Evolutionary conservation across 30 jellyfish, hydroid and myxozoan genomes (phyloP), one percentile per base, ranked within the genome.

Genomic region (Turritopsis dohrnii): DNA sequence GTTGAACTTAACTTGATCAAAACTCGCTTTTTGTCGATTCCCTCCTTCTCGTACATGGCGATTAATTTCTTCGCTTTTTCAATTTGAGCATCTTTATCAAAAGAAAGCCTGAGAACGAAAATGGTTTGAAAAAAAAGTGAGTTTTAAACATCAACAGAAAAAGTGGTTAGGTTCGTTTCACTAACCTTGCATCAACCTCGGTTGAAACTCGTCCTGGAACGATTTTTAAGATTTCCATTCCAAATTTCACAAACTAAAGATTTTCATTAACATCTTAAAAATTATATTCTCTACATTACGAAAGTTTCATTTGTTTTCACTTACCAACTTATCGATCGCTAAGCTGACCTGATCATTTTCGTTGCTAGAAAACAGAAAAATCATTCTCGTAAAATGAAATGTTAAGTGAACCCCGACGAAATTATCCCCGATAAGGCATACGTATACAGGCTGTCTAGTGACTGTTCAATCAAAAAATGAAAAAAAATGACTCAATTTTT

Each of bases 131-230:
- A 17, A 75, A 22, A 31, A 29, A 28, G 77, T n/a, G n/a, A n/a
- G n/a, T n/a, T n/a, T n/a, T n/a, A n/a, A n/a, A n/a, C n/a, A n/a
- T n/a, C n/a, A n/a, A 60, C 73, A 18, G 73, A 60, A 18, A 23
- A 60, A 21, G 73, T 60, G 19, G 22, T 18, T 30, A 27, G 81
- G 52, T 18, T 76, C 29, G 23, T 23, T n/a, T 20, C 20, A 18
- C 89, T 54, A 65, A 95, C 99, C 97, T 84, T 76, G 99, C 99
- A 83, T 95, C 99, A n/a, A 95, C 97, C 79, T 95, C 99, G 21
- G 99, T 90, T 22, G 99, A 95, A 1, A 95, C 97, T 65, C 99
- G 85, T 26, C 99, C 99, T 17, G 99, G 97, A 16, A 95, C 97
- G 71, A 90, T 88, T 71, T 90, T 90, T 66, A 95, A 75, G 20